Percentiles rank a stretch among this genome's conserved stretches.
phyloP scores from a whole-genome alignment of 1,140 invertebrate species.

The Bicyclus anynana region DNA sequence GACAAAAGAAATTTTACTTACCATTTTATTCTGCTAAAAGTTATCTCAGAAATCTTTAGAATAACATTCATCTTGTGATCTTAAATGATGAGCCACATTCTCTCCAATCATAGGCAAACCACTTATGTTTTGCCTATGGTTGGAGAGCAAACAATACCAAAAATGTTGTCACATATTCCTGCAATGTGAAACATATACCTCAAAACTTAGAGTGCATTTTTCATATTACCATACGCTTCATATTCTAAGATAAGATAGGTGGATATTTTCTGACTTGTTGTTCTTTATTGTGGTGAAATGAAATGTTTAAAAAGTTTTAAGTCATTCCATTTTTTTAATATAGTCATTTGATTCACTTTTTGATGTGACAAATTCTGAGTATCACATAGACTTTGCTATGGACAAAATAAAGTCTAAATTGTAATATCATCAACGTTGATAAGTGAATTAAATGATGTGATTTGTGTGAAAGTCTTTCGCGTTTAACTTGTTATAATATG shows the following conservation, averaged over 20 bases:
- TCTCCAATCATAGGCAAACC: too few species aligned
- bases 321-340: constrained; percentile 17
- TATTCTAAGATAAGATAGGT: background rate
- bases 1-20: too few species aligned
- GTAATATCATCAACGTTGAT: background rate
- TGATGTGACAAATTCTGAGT: background rate
- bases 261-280: constrained; percentile 17
- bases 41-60: too few species aligned
- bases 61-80: too few species aligned
- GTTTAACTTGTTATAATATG: background rate
- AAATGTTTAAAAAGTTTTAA: constrained; percentile 6
- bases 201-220: constrained; percentile 14
- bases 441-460: background rate
- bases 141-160: background rate
- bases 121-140: too few species aligned
- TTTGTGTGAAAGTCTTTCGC: background rate
- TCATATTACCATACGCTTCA: constrained; percentile 2
- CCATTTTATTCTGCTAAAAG: too few species aligned
- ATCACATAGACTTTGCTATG: background rate
- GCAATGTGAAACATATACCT: background rate
- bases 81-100: too few species aligned
- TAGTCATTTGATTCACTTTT: background rate
- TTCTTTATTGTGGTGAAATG: constrained; percentile 18
- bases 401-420: background rate
- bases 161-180: background rate